These are phyloP conservation scores for rabbit (Oryctolagus cuniculus) DNA, from an alignment of 2,113 vertebrate genomes.

Conservation along the genomic window DNA sequence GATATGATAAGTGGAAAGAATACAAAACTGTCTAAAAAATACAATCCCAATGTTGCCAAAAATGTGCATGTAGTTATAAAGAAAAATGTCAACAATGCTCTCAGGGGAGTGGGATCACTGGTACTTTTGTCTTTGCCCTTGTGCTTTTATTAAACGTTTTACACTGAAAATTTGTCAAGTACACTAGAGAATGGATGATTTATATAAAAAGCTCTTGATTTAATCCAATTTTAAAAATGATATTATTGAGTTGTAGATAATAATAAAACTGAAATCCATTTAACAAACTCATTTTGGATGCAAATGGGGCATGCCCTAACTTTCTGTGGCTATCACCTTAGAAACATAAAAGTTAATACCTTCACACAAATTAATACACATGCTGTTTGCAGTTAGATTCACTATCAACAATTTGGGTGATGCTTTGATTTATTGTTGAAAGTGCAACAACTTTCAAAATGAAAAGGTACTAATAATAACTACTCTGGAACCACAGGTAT, in stretches of 20 bases:
- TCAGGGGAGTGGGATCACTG: background rate
- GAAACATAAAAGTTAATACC: background rate
- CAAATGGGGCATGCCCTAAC: background rate
- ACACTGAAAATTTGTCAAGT: background rate
- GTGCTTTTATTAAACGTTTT: slow-evolving; percentile 2
- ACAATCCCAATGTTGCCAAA: background rate
- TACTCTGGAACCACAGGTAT: too few relatives aligned
- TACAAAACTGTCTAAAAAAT: background rate
- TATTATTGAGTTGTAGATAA: background rate
- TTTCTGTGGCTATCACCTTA: background rate
- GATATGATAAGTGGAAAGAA: background rate
- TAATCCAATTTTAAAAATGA: background rate
- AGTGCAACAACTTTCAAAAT: background rate
- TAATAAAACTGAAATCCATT: slow-evolving; percentile 7
- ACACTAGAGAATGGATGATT: background rate
- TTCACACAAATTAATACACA: background rate
- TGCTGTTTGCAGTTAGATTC: background rate
- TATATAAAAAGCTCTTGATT: background rate
- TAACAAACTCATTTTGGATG: background rate
- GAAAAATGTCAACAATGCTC: background rate
- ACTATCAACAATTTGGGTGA: background rate
- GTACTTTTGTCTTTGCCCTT: background rate
- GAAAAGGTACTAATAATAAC: background rate
- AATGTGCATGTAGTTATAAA: background rate
- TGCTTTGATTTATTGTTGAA: background rate